phyloP scores from a whole-genome alignment of 53 echinoderm and acorn worm genomes.

The Zoroaster sp. region DNA sequence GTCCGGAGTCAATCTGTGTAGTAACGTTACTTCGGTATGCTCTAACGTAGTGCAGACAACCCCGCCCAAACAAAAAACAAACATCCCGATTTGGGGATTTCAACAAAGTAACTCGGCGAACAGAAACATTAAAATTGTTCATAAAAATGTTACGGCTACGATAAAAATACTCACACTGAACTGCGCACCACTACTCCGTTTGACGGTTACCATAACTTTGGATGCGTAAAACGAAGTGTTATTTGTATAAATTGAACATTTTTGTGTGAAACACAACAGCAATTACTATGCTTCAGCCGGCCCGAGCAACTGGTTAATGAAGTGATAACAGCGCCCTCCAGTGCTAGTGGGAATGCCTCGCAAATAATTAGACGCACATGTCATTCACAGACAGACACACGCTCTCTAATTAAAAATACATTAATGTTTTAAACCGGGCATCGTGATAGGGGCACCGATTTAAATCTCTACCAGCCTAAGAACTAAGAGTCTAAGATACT shows the following conservation, averaged over 20 bases:
- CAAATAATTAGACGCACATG: too few relatives aligned
- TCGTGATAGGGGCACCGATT: too few relatives aligned
- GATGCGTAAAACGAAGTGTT: not conserved
- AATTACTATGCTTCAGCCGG: not conserved
- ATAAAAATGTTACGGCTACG: not conserved
- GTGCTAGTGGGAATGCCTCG: too few relatives aligned
- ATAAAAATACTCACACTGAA: not conserved
- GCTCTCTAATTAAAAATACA: too few relatives aligned
- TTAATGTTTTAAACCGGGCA: too few relatives aligned
- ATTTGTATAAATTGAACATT: not conserved
- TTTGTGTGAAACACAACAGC: not conserved
- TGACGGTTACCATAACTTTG: constrained; percentile 27
- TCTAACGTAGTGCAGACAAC: not conserved
- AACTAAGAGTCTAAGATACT: too few relatives aligned
- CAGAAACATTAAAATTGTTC: not conserved
- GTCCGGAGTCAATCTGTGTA: too few relatives aligned
- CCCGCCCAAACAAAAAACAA: not conserved
- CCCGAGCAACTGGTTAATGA: constrained; percentile 20
- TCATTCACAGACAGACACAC: too few relatives aligned
- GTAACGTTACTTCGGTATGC: too few relatives aligned
- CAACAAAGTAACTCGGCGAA: not conserved
- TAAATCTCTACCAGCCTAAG: too few relatives aligned
- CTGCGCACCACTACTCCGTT: not conserved
- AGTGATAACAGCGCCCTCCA: constrained; percentile 18
- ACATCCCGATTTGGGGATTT: not conserved